Percentiles rank a stretch among this genome's conserved stretches.
Conservation (phyloP, 2,797 vertebrate species). For the Thamnophis elegans region DNA sequence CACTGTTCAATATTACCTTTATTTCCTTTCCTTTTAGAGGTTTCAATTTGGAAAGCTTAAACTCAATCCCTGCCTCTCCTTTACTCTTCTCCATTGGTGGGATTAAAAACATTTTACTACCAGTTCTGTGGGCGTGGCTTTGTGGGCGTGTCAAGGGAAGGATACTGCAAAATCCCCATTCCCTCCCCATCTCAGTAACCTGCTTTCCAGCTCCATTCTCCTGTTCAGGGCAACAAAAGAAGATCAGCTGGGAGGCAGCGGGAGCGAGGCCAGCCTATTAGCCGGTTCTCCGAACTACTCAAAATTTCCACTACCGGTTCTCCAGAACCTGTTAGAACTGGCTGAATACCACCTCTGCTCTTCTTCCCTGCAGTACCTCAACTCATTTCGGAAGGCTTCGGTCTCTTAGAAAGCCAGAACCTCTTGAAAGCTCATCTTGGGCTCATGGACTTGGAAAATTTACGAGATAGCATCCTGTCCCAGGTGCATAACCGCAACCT, state of each 20-base stretch:
- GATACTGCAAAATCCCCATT: too few species aligned
- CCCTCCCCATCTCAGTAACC: too few species aligned
- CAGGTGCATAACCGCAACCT: slow-evolving; percentile 72
- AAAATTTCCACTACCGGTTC: too few species aligned
- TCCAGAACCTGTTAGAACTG: too few species aligned
- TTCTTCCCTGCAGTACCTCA: slow-evolving; percentile 52
- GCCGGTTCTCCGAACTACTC: too few species aligned
- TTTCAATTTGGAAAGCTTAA: not conserved
- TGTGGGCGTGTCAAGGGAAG: too few species aligned
- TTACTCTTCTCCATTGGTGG: not conserved
- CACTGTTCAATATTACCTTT: not conserved
- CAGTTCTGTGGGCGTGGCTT: too few species aligned
- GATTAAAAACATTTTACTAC: too few species aligned
- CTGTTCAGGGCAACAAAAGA: too few species aligned
- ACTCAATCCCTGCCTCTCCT: not conserved
- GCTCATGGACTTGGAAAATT: slow-evolving; percentile 86
- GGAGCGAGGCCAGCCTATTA: too few species aligned
- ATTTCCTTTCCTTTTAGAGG: not conserved
- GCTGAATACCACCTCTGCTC: not conserved
- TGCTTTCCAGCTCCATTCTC: too few species aligned
- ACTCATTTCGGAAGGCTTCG: slow-evolving; percentile 48
- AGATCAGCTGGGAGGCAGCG: too few species aligned
- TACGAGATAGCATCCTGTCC: slow-evolving; percentile 84
- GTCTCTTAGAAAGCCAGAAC: slow-evolving; percentile 66
- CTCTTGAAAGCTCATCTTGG: slow-evolving; percentile 88